Base-by-base conservation (phyloP, 2,888 invertebrate genomes). In the Drosophila algonquin region DNA sequence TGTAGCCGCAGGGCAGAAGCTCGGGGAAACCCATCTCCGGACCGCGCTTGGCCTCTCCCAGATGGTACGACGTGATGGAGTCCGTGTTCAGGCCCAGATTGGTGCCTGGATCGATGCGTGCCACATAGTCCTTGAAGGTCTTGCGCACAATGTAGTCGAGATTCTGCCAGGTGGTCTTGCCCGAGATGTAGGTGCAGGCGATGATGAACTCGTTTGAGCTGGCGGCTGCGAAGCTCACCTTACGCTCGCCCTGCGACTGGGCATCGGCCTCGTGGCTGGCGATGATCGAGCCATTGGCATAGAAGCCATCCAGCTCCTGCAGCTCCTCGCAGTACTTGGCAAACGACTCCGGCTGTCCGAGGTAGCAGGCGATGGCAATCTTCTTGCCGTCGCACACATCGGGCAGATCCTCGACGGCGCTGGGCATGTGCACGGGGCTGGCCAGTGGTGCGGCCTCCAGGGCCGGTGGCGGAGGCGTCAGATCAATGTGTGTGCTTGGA, bases 151-250 rank as follows among this genome's bases (percentile, higher is more conserved):
- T 96, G 85, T 96, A 96, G 93, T 99, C 98, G 88, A 99, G 93
- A 90, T 97, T 96, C 91, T 98, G 97, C 99, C 99, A 99, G 67
- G 97, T 97, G 0, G 98, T 98, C 92, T 98, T 97, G 69, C 97
- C 96, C 80, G 97, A 97, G 75, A 98, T 96, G 89, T 96, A 97
- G 4, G 98, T 96, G 86, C 95, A 96, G 14, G 98, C 98, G 90
- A 98, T 96, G 5, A 96, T 93, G 90, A 96, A 96, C 91, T 96
- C 95, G 91, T 95, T 95, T 73, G 94, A 94, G 78, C 93, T 94
- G 90, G 93, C 93, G 87, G 93, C 93, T 2, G 64, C 68, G 80
- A 93, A 93, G 70, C 94, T 94, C 79, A 94, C 93, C 89, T 94
- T 94, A 12, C 89, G 80, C 60, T 91, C 90, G 14, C 76, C 75